Evolutionary conservation across 2,888 invertebrate species (phyloP).

Genomic region (Chorisops tibialis): DNA sequence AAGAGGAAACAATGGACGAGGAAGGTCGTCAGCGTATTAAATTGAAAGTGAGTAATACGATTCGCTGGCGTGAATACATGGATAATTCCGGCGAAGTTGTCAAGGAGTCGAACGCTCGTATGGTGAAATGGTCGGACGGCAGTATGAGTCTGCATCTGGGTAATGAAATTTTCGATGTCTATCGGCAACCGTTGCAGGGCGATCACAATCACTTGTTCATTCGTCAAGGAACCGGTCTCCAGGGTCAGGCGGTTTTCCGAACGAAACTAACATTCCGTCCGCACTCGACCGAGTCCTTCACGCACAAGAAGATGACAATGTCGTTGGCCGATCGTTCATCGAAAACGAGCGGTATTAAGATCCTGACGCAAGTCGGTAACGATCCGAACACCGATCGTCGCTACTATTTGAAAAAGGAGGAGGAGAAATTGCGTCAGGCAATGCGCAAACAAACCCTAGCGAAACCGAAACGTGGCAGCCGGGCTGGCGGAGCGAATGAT

Average conservation of each 20-base stretch:
- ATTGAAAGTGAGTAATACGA: constrained; percentile 94
- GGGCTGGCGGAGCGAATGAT: constrained; percentile 48
- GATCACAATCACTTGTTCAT: constrained; percentile 98
- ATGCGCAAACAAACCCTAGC: constrained; percentile 62
- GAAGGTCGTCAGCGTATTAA: constrained; percentile 86
- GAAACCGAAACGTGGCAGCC: constrained; percentile 55
- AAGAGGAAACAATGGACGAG: constrained; percentile 95
- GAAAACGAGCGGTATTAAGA: constrained; percentile 92
- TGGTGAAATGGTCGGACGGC: constrained; percentile 97
- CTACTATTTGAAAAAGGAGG: constrained; percentile 95
- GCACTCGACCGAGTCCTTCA: constrained; percentile 97
- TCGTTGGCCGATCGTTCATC: constrained; percentile 93
- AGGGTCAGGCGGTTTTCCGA: constrained; percentile 95
- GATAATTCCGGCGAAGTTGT: constrained; percentile 76
- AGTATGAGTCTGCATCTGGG: constrained; percentile 96
- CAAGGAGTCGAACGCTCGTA: constrained; percentile 90
- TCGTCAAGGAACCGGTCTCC: constrained; percentile 95
- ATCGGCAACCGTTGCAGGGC: constrained; percentile 88
- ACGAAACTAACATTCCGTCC: constrained; percentile 97
- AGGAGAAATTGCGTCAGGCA: constrained; percentile 88
- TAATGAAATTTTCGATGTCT: constrained; percentile 96
- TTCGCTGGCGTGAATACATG: constrained; percentile 86
- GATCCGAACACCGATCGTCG: constrained; percentile 93
- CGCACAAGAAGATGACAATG: constrained; percentile 98
- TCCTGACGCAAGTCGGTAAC: constrained; percentile 71